Conservation (phyloP, 1,140 invertebrate genomes). For the Pinna nobilis region DNA sequence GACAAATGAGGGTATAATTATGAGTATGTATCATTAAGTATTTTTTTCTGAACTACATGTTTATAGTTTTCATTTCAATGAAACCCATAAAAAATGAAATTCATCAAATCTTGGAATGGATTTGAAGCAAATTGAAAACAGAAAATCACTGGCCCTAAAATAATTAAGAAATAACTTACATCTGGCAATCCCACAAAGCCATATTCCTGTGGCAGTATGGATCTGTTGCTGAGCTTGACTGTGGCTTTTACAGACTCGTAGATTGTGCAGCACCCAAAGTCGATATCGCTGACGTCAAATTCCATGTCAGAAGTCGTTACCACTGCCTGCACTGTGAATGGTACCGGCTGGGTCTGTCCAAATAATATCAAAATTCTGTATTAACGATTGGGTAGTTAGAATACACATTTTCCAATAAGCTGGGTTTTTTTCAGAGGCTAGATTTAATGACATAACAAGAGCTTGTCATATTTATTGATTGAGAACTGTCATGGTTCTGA, state of each 20-base stretch:
- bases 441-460: too few species aligned
- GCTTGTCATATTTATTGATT: too few species aligned
- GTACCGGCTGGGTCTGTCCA: constrained; percentile 68
- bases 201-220: constrained; percentile 73
- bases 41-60: too few species aligned
- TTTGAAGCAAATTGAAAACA: too few species aligned
- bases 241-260: constrained; percentile 68
- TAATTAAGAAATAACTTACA: constrained; percentile 57
- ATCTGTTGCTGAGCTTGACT: constrained; percentile 71
- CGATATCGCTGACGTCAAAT: constrained; percentile 69
- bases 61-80: too few species aligned
- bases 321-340: constrained; percentile 72
- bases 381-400: neutral
- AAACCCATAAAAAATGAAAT: too few species aligned
- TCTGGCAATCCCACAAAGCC: constrained; percentile 73
- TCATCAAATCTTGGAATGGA: too few species aligned
- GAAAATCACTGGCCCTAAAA: too few species aligned
- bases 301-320: constrained; percentile 73
- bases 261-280: constrained; percentile 74
- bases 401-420: too few species aligned
- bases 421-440: too few species aligned
- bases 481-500: too few species aligned
- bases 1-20: too few species aligned
- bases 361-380: neutral
- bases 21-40: neutral